These are phyloP conservation scores for Ictidomys tridecemlineatus DNA, from an alignment of 2,113 vertebrate species.

Conservation along the genomic window DNA sequence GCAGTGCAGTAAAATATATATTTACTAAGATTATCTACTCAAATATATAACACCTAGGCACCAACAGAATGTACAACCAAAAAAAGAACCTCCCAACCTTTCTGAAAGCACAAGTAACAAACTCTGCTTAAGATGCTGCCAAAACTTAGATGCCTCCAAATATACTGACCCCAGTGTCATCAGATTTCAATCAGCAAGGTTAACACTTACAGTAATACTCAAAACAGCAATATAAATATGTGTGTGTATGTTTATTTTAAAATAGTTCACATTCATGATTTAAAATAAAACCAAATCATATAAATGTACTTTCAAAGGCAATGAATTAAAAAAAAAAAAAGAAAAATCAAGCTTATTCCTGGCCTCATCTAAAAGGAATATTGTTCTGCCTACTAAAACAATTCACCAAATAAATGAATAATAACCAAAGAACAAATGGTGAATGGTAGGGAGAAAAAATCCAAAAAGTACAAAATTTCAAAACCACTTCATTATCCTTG, in stretches of 20 bases:
- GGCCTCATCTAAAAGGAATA: neutral
- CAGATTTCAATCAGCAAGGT: neutral
- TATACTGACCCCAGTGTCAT: neutral
- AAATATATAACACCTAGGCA: conserved; percentile 26
- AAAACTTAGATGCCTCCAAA: neutral
- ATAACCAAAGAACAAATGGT: neutral
- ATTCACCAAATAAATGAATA: neutral
- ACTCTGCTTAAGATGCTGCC: neutral
- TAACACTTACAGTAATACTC: neutral
- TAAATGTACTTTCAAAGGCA: neutral
- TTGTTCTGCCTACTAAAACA: neutral
- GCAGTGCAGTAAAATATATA: neutral
- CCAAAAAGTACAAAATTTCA: conserved; percentile 25
- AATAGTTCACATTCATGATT: neutral
- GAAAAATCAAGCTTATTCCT: neutral
- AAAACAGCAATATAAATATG: neutral
- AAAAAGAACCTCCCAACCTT: neutral
- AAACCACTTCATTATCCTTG: neutral
- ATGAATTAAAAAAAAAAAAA: neutral
- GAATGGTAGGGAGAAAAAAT: neutral
- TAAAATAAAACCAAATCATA: neutral
- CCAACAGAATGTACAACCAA: neutral
- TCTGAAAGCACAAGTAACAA: neutral
- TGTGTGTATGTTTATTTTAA: no score
- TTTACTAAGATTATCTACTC: neutral